A percentile compares a stretch with the other conserved stretches of the same genome.
Conservation (phyloP, 2,113 vertebrate genomes). For the Hylia prasina region DNA sequence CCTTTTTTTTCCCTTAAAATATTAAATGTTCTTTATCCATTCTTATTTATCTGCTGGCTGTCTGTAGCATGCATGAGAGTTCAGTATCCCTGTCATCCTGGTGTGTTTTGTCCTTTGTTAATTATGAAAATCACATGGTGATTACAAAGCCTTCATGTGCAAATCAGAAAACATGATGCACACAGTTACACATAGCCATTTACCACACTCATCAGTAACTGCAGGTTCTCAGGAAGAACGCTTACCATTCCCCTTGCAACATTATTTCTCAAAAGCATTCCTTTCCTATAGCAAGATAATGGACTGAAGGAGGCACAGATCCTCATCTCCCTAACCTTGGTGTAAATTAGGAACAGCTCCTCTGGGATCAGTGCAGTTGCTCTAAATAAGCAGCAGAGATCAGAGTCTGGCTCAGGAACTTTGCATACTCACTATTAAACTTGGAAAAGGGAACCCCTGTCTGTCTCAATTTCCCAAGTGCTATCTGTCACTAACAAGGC, state of each 20-base stretch:
- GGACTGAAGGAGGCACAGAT: not conserved
- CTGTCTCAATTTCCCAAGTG: constrained; percentile 60
- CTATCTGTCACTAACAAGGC: constrained; percentile 57
- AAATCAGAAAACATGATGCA: constrained; percentile 23
- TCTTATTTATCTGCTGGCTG: not conserved
- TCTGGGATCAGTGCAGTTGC: not conserved
- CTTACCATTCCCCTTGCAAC: not conserved
- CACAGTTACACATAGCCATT: not conserved
- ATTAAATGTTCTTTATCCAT: not conserved
- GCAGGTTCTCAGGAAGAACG: not conserved
- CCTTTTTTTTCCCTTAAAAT: not conserved
- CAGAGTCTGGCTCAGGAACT: constrained; percentile 19
- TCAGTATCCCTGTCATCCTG: not conserved
- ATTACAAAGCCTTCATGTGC: constrained; percentile 23
- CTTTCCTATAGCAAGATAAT: not conserved
- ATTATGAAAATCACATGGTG: constrained; percentile 6
- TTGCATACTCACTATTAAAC: constrained; percentile 50
- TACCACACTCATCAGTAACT: not conserved
- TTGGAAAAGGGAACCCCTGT: constrained; percentile 52
- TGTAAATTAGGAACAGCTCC: not conserved
- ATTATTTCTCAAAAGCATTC: not conserved
- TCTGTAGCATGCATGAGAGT: not conserved
- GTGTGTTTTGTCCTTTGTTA: constrained; percentile 9
- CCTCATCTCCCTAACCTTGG: not conserved
- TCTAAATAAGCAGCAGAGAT: not conserved